phyloP scores from a whole-genome alignment of 2,797 vertebrate species.

The Leontopithecus rosalia region DNA sequence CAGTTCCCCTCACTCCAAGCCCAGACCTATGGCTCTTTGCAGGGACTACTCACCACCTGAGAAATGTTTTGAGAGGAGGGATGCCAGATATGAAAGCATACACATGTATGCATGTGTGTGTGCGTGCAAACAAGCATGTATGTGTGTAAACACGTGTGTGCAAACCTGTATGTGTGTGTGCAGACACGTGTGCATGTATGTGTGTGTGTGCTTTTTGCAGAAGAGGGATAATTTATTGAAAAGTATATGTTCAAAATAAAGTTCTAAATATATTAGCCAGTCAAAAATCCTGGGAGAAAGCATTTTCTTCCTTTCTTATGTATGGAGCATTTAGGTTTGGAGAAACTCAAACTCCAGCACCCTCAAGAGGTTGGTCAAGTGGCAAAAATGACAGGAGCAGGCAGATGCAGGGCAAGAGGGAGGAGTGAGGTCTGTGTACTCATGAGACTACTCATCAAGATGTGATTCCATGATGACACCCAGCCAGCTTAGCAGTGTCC shows the following conservation, averaged over 20 bases:
- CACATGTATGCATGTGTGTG: not conserved
- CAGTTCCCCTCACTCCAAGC: not conserved
- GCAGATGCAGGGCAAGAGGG: not conserved
- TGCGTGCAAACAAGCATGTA: not conserved
- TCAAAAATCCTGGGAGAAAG: not conserved
- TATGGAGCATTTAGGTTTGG: not conserved
- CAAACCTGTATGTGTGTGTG: not conserved
- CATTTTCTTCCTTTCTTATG: not conserved
- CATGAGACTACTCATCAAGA: not conserved
- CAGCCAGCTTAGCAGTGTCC: not conserved
- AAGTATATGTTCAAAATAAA: not conserved
- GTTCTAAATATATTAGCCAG: not conserved
- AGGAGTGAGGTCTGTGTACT: not conserved
- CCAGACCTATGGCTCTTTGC: not conserved
- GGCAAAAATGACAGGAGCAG: not conserved
- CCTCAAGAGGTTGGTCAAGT: not conserved
- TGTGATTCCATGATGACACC: not conserved
- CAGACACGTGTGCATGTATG: too few relatives aligned
- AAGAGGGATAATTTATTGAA: not conserved
- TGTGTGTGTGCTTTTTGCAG: not conserved
- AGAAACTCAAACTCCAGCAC: not conserved
- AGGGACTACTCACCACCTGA: not conserved
- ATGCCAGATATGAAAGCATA: not conserved
- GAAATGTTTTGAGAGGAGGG: not conserved
- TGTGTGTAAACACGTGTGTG: rapidly evolving